Percentiles rank a stretch among this genome's conserved stretches.
These are phyloP conservation scores for Papilio polytes DNA, from an alignment of 1,140 invertebrate genomes.

Conservation along the genomic window DNA sequence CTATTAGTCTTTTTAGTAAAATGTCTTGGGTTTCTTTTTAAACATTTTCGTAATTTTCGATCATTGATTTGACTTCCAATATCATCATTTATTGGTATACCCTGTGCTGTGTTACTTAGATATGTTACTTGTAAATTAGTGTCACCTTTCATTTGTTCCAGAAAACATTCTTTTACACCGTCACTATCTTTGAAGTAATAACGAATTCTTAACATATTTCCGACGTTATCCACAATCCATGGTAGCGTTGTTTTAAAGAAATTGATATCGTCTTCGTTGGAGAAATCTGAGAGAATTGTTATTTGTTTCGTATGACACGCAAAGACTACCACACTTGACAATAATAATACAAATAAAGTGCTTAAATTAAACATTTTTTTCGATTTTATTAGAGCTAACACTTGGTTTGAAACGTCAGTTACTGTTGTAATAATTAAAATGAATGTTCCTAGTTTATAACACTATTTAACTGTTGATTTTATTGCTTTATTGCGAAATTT, in stretches of 20 bases:
- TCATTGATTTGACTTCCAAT: constrained; percentile 39
- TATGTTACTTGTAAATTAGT: constrained; percentile 50
- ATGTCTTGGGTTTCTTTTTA: constrained; percentile 41
- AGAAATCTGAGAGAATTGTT: constrained; percentile 50
- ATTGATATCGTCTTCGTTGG: constrained; percentile 43
- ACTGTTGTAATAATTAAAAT: background rate
- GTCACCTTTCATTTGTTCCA: constrained; percentile 45
- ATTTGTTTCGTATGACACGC: constrained; percentile 37
- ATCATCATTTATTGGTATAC: constrained; percentile 36
- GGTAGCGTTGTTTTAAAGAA: constrained; percentile 53
- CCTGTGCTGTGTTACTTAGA: constrained; percentile 47
- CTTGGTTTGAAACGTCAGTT: background rate
- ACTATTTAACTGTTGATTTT: background rate
- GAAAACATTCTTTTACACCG: constrained; percentile 46
- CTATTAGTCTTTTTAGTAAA: constrained; percentile 40
- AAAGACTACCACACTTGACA: constrained; percentile 25
- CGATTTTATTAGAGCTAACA: background rate
- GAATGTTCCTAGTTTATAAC: background rate
- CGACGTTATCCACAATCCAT: constrained; percentile 52
- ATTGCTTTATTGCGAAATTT: constrained; percentile 30
- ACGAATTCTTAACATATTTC: constrained; percentile 43
- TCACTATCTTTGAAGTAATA: constrained; percentile 49
- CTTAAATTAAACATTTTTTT: background rate
- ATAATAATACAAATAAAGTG: constrained; percentile 26
- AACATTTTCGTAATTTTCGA: constrained; percentile 38